Conservation (phyloP, 2,797 vertebrate genomes). For the Melanotaenia pygmaea region DNA sequence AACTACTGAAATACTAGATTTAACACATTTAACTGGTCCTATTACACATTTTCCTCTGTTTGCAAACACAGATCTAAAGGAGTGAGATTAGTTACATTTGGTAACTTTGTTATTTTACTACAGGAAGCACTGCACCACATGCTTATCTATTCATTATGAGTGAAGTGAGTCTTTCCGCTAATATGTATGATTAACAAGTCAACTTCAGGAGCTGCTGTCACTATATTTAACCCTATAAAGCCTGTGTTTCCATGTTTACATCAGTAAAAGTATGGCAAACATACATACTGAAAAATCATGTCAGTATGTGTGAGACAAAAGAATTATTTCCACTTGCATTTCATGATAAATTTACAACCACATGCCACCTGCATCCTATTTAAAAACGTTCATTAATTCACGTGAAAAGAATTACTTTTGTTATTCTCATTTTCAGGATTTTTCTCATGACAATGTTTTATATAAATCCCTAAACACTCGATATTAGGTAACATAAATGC, state of each 20-base stretch:
- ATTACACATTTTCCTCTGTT: not conserved
- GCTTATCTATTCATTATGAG: constrained; percentile 32
- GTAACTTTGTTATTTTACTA: not conserved
- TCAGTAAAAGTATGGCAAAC: constrained; percentile 48
- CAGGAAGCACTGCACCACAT: constrained; percentile 34
- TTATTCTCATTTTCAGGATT: not conserved
- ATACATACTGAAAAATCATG: constrained; percentile 43
- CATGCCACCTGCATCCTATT: constrained; percentile 17
- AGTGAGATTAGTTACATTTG: not conserved
- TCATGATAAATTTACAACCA: constrained; percentile 15
- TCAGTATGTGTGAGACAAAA: constrained; percentile 28
- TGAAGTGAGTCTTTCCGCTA: constrained; percentile 23
- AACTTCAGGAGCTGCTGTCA: constrained; percentile 69
- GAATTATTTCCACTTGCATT: constrained; percentile 26
- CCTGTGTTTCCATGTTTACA: constrained; percentile 77
- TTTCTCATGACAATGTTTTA: not conserved
- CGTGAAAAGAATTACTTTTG: not conserved
- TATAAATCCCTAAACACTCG: constrained; percentile 1
- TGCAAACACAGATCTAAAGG: not conserved
- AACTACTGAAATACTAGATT: constrained; percentile 16
- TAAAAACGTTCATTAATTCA: not conserved
- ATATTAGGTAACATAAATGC: not conserved
- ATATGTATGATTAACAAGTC: constrained; percentile 50
- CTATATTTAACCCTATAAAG: constrained; percentile 75
- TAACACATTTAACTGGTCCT: not conserved